These are phyloP conservation scores for Agrochola litura DNA, from an alignment of 2,888 invertebrate genomes.

Conservation along the genomic window DNA sequence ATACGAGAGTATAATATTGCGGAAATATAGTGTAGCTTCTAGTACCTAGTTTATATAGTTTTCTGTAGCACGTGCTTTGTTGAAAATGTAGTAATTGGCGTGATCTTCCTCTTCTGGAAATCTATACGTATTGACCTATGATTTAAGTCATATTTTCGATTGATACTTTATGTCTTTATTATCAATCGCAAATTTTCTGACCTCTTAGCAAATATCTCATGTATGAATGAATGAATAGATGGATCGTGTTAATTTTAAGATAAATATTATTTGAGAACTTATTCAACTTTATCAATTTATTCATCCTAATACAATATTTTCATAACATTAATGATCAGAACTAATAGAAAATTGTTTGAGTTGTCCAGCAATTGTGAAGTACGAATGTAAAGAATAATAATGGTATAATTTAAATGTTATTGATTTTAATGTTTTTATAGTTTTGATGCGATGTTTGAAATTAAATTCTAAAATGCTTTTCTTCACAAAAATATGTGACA, in stretches of 20 bases:
- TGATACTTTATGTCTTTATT: not conserved
- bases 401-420: not conserved
- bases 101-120: not conserved
- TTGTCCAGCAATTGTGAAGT: not conserved
- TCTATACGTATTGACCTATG: not conserved
- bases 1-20: slow-evolving; percentile 21
- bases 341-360: slow-evolving; percentile 4
- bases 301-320: slow-evolving; percentile 14
- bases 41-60: not conserved
- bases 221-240: not conserved
- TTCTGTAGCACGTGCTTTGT: not conserved
- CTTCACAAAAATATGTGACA: too few species aligned
- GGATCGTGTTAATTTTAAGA: not conserved
- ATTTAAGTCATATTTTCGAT: not conserved
- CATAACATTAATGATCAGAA: not conserved
- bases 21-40: not conserved
- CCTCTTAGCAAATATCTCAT: not conserved
- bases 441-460: not conserved
- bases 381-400: slow-evolving; percentile 15
- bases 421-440: not conserved
- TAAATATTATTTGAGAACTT: slow-evolving; percentile 30
- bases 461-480: not conserved
- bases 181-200: not conserved
- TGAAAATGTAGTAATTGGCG: not conserved
- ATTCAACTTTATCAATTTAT: slow-evolving; percentile 11